These are phyloP conservation scores for Amphipyra tragopoginis DNA, from an alignment of 2,888 invertebrate genomes.

Conservation along the genomic window DNA sequence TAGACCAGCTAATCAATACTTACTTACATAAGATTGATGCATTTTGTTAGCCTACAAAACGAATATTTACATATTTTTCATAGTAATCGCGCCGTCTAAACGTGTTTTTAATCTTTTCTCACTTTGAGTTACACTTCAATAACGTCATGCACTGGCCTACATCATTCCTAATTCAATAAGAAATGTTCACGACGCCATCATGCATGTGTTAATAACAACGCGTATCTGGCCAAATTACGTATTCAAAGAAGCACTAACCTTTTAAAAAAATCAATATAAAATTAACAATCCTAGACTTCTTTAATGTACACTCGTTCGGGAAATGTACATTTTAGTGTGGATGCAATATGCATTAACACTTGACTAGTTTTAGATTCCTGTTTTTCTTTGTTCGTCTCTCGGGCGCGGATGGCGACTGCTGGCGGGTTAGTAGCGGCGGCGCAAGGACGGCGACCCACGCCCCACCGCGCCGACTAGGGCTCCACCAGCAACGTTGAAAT, in stretches of 20 bases:
- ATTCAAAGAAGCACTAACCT: constrained; percentile 77
- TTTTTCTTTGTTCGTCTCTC: constrained; percentile 65
- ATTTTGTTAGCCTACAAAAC: constrained; percentile 12
- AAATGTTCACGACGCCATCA: constrained; percentile 63
- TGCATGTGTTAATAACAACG: constrained; percentile 53
- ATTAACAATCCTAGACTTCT: constrained; percentile 65
- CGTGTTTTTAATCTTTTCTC: constrained; percentile 26
- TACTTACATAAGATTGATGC: constrained; percentile 10
- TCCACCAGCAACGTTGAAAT: constrained; percentile 57
- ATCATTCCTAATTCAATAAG: constrained; percentile 25
- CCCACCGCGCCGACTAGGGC: constrained; percentile 69
- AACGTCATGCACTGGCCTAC: constrained; percentile 50
- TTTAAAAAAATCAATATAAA: constrained; percentile 54
- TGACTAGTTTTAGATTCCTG: constrained; percentile 59
- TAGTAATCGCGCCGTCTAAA: constrained; percentile 28
- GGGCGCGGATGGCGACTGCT: constrained; percentile 74
- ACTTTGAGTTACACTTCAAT: constrained; percentile 48
- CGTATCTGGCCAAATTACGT: constrained; percentile 50
- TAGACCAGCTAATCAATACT: constrained; percentile 15
- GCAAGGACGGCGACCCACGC: constrained; percentile 72
- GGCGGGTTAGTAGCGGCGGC: constrained; percentile 60
- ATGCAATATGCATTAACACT: constrained; percentile 62
- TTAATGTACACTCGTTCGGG: constrained; percentile 61
- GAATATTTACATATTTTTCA: constrained; percentile 8
- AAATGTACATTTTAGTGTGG: constrained; percentile 67